Evolutionary conservation across 2,888 invertebrate genomes (phyloP), one percentile per base, ranked within the genome.

Genomic region (Rhingia campestris): DNA sequence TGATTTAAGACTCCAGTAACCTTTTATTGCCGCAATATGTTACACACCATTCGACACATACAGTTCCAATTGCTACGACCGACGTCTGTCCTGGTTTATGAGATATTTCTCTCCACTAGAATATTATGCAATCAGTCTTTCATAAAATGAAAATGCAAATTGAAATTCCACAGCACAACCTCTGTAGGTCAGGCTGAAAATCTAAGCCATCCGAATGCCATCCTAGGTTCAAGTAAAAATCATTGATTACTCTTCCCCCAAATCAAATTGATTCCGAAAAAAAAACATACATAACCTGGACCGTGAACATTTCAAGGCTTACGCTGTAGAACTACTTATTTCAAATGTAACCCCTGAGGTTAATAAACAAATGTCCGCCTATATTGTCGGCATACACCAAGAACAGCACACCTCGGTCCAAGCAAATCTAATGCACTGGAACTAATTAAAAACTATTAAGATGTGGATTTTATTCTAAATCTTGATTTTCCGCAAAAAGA

Each of bases 361-460:
- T 76, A 81, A 81, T 75, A 51, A 81, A 56, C 63, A 74, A 81
- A 81, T 63, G 61, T 56, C 54, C 63, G 63, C 37, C 67, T 51
- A 47, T 49, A 45, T 14, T 41, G 45, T 47, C 51, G 45, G 37
- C 58, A 43, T 45, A 53, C 39, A 33, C 12, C 39, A 63, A 66
- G 49, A n/a, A 51, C 37, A 43, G 54, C 56, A 72, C 64, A 22
- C 66, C 39, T n/a, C 12, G 3, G 61, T 61, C 35, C 6, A 35
- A 33, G 35, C 41, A 54, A 53, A 56, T 74, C 66, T n/a, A 76
- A 76, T 81, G 72, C 61, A 81, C 33, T 66, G 66, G 49, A 76
- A 72, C 76, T 72, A 81, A 81, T 81, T 66, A 61, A 76, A 45
- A 72, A 72, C 56, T 54, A 66, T 81, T 72, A 81, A 81, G 76